Evolutionary conservation across 1,140 invertebrate species (phyloP), one percentile per base, ranked within the genome.

Genomic region (Drosophila hydei): DNA sequence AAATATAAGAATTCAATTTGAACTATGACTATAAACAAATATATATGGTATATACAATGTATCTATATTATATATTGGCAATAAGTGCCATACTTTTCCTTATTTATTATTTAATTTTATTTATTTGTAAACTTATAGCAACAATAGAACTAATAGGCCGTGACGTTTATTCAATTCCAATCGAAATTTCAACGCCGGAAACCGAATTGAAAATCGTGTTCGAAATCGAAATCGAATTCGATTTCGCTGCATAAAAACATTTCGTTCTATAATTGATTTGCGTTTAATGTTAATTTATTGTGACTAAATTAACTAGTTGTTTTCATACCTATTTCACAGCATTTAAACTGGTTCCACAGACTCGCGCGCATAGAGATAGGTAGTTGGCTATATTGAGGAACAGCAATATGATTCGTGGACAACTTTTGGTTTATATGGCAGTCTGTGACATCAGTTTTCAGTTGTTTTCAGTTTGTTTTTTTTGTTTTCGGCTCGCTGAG

Each of bases 131-230:
- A 43, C 19, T 8, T 21, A 21, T 45, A 3, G 6, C 33, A 14
- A 67, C 45, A 70, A 18, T 64, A 60, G 42, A 69, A 55, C 74
- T 36, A 87, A 69, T 63, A 69, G 59, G 65, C 74, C 78, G 71
- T 81, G 63, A 75, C 77, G 47, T 52, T 64, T 19, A 16, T 52
- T 47, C 36, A 45, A 68, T 75, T 61, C 4, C 30, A 33, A 68
- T 77, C 59, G 54, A 73, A 67, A 54, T 47, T 48, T 79, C 70
- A 51, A 70, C 69, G 76, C 83, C 83, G 83, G 81, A 87, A 88
- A 87, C 87, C 70, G 74, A 75, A 77, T 1, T n/a, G n/a, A n/a
- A n/a, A n/a, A n/a, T n/a, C n/a, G n/a, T n/a, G n/a, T 38, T 38
- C 25, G 12, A 38, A 12, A 4, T 16, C 4, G 38, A 40, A 40